Percentiles rank a stretch among this genome's conserved stretches.
These are phyloP conservation scores for Sminthopsis crassicaudata DNA, from an alignment of 2,113 vertebrate species.

Conservation along the genomic window DNA sequence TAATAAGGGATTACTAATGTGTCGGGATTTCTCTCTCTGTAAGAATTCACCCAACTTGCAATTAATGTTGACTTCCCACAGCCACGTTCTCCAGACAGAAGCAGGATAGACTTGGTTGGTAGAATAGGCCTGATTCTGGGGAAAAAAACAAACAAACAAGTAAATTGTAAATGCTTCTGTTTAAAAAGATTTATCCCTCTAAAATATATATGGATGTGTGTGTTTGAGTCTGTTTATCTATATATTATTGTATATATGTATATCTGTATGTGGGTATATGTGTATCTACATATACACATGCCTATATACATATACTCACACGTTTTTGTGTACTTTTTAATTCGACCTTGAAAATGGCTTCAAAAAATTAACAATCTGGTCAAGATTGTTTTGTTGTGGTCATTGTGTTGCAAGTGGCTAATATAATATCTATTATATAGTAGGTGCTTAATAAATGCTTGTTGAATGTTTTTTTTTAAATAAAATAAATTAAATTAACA, in stretches of 20 bases:
- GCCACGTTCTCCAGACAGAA: constrained; percentile 77
- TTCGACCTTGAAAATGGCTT: not conserved
- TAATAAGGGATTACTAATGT: constrained; percentile 70
- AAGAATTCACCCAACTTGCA: constrained; percentile 73
- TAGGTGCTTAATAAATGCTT: too few species aligned
- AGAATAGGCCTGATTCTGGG: constrained; percentile 49
- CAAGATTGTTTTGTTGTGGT: too few species aligned
- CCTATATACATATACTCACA: not conserved
- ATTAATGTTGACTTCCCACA: constrained; percentile 79
- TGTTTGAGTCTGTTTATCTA: not conserved
- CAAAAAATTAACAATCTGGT: not conserved
- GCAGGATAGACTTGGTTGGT: constrained; percentile 68
- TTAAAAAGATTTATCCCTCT: not conserved
- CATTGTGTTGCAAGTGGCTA: too few species aligned
- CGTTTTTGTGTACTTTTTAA: not conserved
- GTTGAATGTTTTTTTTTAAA: too few species aligned
- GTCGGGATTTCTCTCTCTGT: constrained; percentile 52
- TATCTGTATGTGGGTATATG: not conserved
- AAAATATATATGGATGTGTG: not conserved
- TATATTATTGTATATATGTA: not conserved
- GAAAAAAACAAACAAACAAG: not conserved
- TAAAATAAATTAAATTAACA: too few species aligned
- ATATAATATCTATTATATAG: too few species aligned
- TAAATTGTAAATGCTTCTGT: not conserved
- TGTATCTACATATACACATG: not conserved